phyloP scores from a whole-genome alignment of 2,888 invertebrate genomes.

The Muscina levida region DNA sequence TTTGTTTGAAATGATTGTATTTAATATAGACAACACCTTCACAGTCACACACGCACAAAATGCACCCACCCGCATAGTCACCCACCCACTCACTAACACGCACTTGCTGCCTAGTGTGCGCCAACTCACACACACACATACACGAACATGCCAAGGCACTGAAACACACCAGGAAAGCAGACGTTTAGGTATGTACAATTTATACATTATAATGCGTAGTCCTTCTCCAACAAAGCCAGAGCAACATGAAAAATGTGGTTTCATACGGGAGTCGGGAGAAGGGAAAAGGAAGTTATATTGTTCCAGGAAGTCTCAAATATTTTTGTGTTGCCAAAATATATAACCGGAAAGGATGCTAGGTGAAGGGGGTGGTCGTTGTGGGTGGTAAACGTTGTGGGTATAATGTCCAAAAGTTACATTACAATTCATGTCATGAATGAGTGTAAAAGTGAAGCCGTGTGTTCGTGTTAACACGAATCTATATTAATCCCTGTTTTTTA shows the following conservation, averaged over 20 bases:
- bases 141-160: no score
- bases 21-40: conserved; percentile 40
- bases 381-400: no score
- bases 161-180: conserved; percentile 7
- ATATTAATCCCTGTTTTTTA: no score
- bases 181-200: conserved; percentile 35
- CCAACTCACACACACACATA: not conserved
- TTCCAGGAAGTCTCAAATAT: not conserved
- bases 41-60: conserved; percentile 24
- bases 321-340: not conserved
- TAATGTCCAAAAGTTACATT: no score
- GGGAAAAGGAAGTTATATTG: not conserved
- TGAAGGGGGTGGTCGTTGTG: no score
- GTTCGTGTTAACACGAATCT: no score
- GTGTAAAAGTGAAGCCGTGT: no score
- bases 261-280: not conserved
- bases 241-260: conserved; percentile 9
- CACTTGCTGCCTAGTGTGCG: no score
- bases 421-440: no score
- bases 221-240: conserved; percentile 50
- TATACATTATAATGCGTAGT: conserved; percentile 50
- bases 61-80: not conserved
- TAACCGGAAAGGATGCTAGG: no score
- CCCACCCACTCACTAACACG: not conserved
- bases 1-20: conserved; percentile 55